Conservation (phyloP, 2,888 invertebrate species). For the Apodemia mormo region DNA sequence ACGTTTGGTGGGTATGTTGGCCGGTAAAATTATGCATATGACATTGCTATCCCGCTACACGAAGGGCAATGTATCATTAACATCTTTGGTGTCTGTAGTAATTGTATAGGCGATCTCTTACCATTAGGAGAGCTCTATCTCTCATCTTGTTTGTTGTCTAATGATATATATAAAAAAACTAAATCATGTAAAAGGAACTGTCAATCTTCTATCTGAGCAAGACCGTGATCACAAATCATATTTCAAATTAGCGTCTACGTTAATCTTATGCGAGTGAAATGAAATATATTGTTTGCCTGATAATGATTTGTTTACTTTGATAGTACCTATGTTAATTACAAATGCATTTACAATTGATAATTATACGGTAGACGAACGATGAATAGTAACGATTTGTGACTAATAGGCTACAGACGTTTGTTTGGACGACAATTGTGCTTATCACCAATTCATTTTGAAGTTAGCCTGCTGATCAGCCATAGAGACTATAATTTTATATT, state of each 20-base stretch:
- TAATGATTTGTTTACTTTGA: conserved; percentile 3
- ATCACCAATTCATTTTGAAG: not conserved
- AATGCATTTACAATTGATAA: conserved; percentile 7
- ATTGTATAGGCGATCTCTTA: too few species aligned
- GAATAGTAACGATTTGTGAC: conserved; percentile 2
- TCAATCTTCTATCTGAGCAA: too few species aligned
- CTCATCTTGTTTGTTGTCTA: too few species aligned
- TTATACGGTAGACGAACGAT: not conserved
- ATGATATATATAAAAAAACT: too few species aligned
- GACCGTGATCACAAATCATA: too few species aligned
- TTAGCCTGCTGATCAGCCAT: not conserved
- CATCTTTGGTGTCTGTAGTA: too few species aligned
- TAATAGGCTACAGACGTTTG: not conserved
- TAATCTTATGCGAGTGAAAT: not conserved
- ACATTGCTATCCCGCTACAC: too few species aligned
- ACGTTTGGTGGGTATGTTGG: too few species aligned
- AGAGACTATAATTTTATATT: not conserved
- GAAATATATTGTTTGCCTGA: not conserved
- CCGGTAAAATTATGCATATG: too few species aligned
- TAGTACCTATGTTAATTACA: conserved; percentile 2
- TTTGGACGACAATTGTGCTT: not conserved
- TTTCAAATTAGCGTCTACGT: not conserved
- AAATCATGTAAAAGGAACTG: too few species aligned
- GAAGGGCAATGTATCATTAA: too few species aligned
- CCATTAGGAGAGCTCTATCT: too few species aligned